Base-by-base conservation (phyloP, 2,888 invertebrate genomes). In the Tetragonisca angustula region DNA sequence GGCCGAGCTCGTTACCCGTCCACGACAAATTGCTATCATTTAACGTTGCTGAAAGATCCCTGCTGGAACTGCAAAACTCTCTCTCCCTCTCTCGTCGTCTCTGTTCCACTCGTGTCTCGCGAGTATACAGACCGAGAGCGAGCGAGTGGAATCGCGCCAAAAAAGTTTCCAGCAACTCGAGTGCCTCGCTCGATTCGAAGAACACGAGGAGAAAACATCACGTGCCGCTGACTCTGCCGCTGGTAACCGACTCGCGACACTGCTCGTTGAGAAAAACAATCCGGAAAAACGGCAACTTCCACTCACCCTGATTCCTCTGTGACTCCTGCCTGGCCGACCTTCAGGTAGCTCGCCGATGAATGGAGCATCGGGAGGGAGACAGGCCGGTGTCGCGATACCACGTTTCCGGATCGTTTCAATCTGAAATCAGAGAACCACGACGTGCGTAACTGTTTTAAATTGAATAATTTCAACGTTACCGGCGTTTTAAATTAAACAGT, bases 21-120 rank as follows among this genome's bases (percentile, higher is more conserved):
- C 71, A 69, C 83, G 72, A 73, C 80, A 88, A 88, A 87, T 88
- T 81, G 84, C 71, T 61, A 59, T 77, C 77, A 64, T 87, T 87
- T 84, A 87, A 84, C 61, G 78, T 59, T 71, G 73, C 72, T 83
- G 76, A 84, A 78, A 65, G 75, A 83, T 73, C 75, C 73, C 71
- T 36, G 68, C 59, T 27, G 65, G 59, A 62, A 75, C 64, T 56
- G 62, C 24, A 43, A 67, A 71, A 76, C 56, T 61, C 64, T 9
- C 52, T 21, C 27, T 27, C 50, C 19, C 13, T 1, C 21, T 32
- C 50, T 27, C 27, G 24, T 2, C 19, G 17, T n/a, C 15, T 56
- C 56, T 11, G 9, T 9, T 17, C n/a, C 24, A 21, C 15, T n/a
- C 32, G 0, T 27, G 13, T 21, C 5, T 19, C 17, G n/a, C 17